Evolutionary conservation across 2,797 vertebrate species (phyloP).

Genomic region (Platalea minor): DNA sequence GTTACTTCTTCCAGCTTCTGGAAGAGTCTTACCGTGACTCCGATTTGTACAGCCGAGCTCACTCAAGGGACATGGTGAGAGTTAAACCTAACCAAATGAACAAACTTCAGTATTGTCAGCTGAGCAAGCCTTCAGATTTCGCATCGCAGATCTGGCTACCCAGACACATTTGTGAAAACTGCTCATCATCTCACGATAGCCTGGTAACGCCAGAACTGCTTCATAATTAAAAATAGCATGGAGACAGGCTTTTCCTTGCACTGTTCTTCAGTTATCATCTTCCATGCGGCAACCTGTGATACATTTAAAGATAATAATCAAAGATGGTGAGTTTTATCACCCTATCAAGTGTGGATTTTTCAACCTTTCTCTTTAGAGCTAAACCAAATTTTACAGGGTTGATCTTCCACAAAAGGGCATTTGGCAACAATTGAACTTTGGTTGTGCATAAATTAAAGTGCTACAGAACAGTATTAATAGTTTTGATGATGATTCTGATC

Average conservation of each 20-base stretch:
- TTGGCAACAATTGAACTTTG: rapidly evolving
- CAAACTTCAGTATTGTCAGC: too few species aligned
- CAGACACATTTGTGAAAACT: not conserved
- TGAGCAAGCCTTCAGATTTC: not conserved
- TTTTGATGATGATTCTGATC: not conserved
- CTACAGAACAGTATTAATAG: not conserved
- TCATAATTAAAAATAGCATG: not conserved
- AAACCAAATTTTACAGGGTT: not conserved
- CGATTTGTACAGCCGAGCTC: not conserved
- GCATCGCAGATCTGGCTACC: rapidly evolving
- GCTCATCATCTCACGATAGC: not conserved
- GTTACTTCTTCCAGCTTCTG: not conserved
- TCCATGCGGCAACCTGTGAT: not conserved
- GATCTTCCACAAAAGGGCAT: not conserved
- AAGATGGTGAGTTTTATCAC: not conserved
- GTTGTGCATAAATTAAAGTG: not conserved
- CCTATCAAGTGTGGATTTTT: not conserved
- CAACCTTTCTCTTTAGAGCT: not conserved
- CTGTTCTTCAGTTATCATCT: not conserved
- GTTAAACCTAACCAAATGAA: not conserved
- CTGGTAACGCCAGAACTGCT: not conserved
- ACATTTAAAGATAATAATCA: not conserved
- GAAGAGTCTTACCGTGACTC: not conserved
- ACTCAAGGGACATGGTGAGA: rapidly evolving
- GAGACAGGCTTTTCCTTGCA: not conserved